phyloP scores from a whole-genome alignment of 2,797 vertebrate species.

The Halcyon badia region DNA sequence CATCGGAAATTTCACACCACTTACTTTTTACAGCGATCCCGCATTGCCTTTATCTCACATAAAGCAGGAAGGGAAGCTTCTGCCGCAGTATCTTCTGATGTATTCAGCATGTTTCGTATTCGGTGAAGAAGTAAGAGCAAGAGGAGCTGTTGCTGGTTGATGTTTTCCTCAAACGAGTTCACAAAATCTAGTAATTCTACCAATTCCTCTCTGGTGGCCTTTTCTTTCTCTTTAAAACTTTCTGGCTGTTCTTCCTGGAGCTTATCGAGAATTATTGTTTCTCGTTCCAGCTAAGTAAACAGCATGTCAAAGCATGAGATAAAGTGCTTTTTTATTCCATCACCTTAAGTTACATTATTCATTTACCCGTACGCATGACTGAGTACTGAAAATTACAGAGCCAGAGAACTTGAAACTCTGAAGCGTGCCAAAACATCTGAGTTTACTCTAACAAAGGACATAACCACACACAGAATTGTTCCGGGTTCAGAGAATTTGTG shows the following conservation, averaged over 20 bases:
- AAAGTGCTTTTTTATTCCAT: neutral
- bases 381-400: neutral
- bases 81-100: constrained; percentile 76
- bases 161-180: constrained; percentile 84
- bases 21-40: constrained; percentile 86
- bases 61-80: constrained; percentile 78
- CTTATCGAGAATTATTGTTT: constrained; percentile 86
- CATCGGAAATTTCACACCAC: constrained; percentile 19
- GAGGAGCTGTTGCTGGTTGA: constrained; percentile 87
- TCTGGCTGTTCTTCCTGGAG: constrained; percentile 89
- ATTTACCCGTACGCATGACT: neutral
- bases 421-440: neutral
- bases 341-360: constrained; percentile 10
- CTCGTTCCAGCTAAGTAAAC: constrained; percentile 87
- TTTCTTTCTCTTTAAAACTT: constrained; percentile 70
- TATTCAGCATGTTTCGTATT: constrained; percentile 79
- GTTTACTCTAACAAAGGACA: neutral
- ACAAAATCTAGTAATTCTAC: constrained; percentile 82
- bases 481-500: neutral
- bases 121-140: constrained; percentile 87
- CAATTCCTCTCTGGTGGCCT: constrained; percentile 82
- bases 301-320: constrained; percentile 4
- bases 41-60: constrained; percentile 87
- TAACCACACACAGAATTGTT: neutral
- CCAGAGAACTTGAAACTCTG: neutral